phyloP scores from a whole-genome alignment of 2,113 vertebrate species.

The Tetraodon nigroviridis region DNA sequence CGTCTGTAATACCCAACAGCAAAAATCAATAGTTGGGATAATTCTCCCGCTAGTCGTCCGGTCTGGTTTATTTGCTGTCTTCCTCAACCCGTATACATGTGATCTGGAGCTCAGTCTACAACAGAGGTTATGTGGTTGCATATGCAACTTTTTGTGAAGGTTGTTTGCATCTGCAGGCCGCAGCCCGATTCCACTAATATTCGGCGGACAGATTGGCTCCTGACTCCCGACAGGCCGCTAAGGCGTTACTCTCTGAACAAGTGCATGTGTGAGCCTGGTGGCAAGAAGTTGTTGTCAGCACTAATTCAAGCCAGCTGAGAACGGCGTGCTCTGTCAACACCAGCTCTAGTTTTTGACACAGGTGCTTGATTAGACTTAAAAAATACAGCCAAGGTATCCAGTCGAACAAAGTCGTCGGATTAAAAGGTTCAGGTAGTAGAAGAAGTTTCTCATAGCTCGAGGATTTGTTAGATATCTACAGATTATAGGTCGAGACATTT shows the following conservation, averaged over 20 bases:
- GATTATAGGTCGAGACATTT: conserved; percentile 15
- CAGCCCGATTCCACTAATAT: too few species aligned
- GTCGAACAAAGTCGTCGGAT: conserved; percentile 26
- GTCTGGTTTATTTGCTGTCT: conserved; percentile 72
- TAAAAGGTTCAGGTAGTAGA: conserved; percentile 28
- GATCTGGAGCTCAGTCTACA: conserved; percentile 31
- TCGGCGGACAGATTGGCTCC: conserved; percentile 8
- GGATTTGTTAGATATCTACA: conserved; percentile 11
- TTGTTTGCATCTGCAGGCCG: conserved; percentile 6
- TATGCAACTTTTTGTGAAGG: conserved; percentile 26
- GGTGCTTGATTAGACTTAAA: conserved; percentile 57
- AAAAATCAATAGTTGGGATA: conserved; percentile 96
- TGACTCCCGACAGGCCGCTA: conserved; percentile 35
- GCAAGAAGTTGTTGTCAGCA: conserved; percentile 66
- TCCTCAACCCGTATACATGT: conserved; percentile 60
- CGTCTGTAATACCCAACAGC: conserved; percentile 94
- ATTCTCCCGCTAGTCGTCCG: conserved; percentile 84
- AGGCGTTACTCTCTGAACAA: conserved; percentile 48
- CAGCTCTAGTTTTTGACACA: conserved; percentile 56
- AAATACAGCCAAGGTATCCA: conserved; percentile 46
- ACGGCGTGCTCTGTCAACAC: conserved; percentile 63
- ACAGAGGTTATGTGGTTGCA: conserved; percentile 35
- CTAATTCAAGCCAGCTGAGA: conserved; percentile 52
- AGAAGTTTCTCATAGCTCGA: conserved; percentile 16
- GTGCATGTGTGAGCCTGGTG: conserved; percentile 51